Evolutionary conservation across 2,888 invertebrate genomes (phyloP).

Genomic region (Thysanoteuthis rhombus): DNA sequence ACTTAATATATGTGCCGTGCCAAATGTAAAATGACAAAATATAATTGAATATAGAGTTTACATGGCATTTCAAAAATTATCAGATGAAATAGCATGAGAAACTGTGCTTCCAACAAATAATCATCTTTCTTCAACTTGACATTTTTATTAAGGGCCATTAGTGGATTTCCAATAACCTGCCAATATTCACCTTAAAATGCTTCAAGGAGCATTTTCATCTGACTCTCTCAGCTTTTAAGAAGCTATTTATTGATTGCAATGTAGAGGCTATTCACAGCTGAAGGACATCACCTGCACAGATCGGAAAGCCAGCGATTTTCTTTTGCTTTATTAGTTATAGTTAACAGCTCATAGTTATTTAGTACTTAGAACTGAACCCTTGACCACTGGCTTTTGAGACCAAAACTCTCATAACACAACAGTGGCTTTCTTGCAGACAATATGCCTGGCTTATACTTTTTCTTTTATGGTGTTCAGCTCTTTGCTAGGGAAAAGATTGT

Average conservation of each 20-base stretch:
- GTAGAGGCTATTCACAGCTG: neutral
- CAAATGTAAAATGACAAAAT: too few species aligned
- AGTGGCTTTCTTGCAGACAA: neutral
- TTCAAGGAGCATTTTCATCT: neutral
- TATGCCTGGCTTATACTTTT: neutral
- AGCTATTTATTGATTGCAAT: neutral
- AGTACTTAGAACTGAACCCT: neutral
- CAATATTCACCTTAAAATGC: neutral
- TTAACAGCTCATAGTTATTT: neutral
- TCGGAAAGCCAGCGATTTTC: neutral
- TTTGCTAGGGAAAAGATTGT: neutral
- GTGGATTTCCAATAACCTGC: neutral
- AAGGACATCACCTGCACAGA: neutral
- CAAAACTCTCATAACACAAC: neutral
- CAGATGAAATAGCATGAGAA: neutral
- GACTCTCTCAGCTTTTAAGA: neutral
- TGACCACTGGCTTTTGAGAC: neutral
- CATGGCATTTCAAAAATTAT: neutral
- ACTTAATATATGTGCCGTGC: too few species aligned
- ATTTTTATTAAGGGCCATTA: slow-evolving; percentile 12
- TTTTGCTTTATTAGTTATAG: neutral
- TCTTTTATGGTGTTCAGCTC: neutral
- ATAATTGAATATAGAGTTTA: neutral
- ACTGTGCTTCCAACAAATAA: neutral
- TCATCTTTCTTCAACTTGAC: neutral